These are phyloP conservation scores for Dascyllus trimaculatus DNA, from an alignment of 2,113 vertebrate species.

Conservation along the genomic window DNA sequence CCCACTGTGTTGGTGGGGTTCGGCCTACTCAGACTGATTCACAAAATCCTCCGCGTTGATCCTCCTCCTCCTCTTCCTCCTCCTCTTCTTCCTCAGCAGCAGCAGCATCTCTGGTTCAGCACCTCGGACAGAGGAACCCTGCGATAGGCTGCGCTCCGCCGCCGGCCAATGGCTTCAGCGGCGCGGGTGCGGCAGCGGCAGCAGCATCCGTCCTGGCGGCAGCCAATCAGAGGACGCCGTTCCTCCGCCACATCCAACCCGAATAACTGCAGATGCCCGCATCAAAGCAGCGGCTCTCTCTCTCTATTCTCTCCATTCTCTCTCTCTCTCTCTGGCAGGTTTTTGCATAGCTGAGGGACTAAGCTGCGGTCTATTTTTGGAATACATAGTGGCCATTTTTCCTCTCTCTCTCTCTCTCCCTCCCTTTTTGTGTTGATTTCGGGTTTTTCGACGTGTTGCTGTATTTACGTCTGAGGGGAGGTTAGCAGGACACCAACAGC, in stretches of 20 bases:
- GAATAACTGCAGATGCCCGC: slow-evolving; percentile 81
- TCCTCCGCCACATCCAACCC: slow-evolving; percentile 75
- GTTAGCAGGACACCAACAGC: slow-evolving; percentile 6
- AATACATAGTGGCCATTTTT: slow-evolving; percentile 60
- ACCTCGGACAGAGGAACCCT: slow-evolving; percentile 71
- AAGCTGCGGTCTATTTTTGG: slow-evolving; percentile 73
- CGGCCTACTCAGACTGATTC: slow-evolving; percentile 28
- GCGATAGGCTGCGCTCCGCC: slow-evolving; percentile 37
- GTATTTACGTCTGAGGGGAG: slow-evolving; percentile 1
- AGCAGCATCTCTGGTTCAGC: slow-evolving; percentile 58
- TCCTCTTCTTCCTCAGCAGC: not conserved
- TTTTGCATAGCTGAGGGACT: slow-evolving; percentile 36
- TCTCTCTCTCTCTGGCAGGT: slow-evolving; percentile 40
- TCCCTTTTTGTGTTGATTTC: slow-evolving; percentile 18
- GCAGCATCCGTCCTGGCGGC: slow-evolving; percentile 46
- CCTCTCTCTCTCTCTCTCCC: not conserved
- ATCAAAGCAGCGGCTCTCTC: slow-evolving; percentile 59
- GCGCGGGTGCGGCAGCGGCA: slow-evolving; percentile 26
- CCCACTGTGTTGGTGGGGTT: not conserved
- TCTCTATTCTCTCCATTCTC: slow-evolving; percentile 2
- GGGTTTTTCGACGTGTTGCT: not conserved
- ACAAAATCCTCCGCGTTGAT: slow-evolving; percentile 21
- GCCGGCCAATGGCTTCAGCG: slow-evolving; percentile 45
- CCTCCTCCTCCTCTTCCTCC: not conserved
- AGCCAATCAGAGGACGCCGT: slow-evolving; percentile 68